Conservation (phyloP, 2,797 vertebrate species). For the Bufotes viridis region DNA sequence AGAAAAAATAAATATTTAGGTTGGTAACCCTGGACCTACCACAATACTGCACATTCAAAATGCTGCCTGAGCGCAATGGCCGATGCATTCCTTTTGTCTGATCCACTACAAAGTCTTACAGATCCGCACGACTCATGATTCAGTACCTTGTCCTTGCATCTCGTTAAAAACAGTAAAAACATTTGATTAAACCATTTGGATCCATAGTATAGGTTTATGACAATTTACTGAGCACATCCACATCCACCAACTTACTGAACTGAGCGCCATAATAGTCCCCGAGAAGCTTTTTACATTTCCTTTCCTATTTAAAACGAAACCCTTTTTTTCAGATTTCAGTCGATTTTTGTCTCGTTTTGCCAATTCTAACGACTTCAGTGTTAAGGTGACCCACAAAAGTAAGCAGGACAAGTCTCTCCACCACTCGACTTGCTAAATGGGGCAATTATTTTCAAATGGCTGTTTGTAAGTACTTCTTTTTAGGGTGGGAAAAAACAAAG, state of each 20-base stretch:
- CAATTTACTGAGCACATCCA: slow-evolving; percentile 13
- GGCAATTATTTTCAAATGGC: slow-evolving; percentile 53
- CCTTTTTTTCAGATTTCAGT: slow-evolving; percentile 27
- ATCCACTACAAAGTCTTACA: not conserved
- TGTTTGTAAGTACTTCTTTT: slow-evolving; percentile 49
- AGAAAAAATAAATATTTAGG: too few species aligned
- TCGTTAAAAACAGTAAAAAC: slow-evolving; percentile 13
- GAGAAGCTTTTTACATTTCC: slow-evolving; percentile 43
- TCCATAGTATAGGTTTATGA: not conserved
- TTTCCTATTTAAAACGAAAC: slow-evolving; percentile 30
- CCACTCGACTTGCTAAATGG: slow-evolving; percentile 36
- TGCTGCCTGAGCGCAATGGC: not conserved
- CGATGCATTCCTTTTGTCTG: not conserved
- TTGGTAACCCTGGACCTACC: too few species aligned
- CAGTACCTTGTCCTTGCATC: not conserved
- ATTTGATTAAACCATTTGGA: slow-evolving; percentile 21
- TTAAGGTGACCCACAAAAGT: slow-evolving; percentile 49
- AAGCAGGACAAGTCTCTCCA: slow-evolving; percentile 2
- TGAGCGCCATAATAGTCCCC: slow-evolving; percentile 37
- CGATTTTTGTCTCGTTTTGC: slow-evolving; percentile 35
- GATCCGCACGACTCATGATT: not conserved
- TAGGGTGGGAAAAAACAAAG: slow-evolving; percentile 43
- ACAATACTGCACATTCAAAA: too few species aligned
- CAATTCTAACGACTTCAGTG: slow-evolving; percentile 49
- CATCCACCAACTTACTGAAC: not conserved